Conservation (phyloP, 2,888 invertebrate genomes). For the Cantharis rufa region DNA sequence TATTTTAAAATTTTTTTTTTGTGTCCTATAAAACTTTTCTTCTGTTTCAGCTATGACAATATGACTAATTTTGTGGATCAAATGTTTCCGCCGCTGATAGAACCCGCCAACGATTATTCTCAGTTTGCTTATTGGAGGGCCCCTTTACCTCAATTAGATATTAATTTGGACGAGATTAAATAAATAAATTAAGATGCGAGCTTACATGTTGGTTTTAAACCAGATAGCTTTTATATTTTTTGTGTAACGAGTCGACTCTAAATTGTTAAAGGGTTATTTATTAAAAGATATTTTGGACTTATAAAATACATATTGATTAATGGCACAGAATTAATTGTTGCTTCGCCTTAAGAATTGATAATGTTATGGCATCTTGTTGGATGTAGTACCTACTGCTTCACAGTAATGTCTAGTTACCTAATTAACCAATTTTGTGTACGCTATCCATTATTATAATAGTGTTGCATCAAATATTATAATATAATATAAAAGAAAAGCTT, state of each 20-base stretch:
- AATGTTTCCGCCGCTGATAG: conserved; percentile 85
- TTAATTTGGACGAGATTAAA: background rate
- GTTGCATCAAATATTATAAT: background rate
- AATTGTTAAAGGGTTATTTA: background rate
- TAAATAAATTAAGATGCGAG: background rate
- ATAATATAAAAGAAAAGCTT: background rate
- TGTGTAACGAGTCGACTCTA: background rate
- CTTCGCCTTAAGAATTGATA: background rate
- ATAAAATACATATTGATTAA: background rate
- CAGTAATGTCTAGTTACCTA: background rate
- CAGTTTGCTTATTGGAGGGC: conserved; percentile 93
- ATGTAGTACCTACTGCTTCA: background rate
- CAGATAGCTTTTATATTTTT: background rate
- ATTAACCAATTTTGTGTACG: background rate
- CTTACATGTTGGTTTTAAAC: background rate
- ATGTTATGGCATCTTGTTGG: background rate
- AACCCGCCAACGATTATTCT: conserved; percentile 73
- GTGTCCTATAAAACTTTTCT: conserved; percentile 24
- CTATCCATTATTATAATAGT: background rate
- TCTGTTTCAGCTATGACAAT: conserved; percentile 81
- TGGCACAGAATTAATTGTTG: background rate
- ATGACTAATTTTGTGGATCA: conserved; percentile 95
- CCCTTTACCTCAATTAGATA: conserved; percentile 65
- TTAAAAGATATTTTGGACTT: background rate
- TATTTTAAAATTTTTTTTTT: conserved; percentile 1